Evolutionary conservation across 2,113 vertebrate species (phyloP), one percentile per base, ranked within the genome.

Genomic region (Desmodus rotundus): DNA sequence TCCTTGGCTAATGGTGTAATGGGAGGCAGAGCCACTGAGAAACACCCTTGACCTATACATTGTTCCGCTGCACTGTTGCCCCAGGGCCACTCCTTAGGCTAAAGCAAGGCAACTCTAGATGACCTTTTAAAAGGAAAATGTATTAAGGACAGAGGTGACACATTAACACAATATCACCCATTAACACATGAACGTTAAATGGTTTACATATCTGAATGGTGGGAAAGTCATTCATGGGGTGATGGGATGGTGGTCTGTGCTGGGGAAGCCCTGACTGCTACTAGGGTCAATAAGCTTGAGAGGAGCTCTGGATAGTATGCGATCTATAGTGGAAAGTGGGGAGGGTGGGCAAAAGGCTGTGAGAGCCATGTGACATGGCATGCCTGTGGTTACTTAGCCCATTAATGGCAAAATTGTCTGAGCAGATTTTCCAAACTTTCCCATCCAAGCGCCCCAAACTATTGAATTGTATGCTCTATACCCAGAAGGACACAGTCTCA

Each of bases 391-490:
- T 63, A 96, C 82, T 86, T 43, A 86, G 92, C 76, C 65, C 87
- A 78, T 82, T 93, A 84, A 88, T 93, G 91, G 85, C 92, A 63
- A 92, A 93, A 87, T 92, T 85, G 93, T 70, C 82, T 82, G 87
- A 95, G 43, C 83, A 91, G 76, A 95, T 94, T 96, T 96, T 91
- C 74, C 94, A 86, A 96, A 94, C 70, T 83, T 95, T 87, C 84
- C 80, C 92, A 95, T 70, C 91, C 87, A 93, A 89, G 63, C 4
- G 45, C 50, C 89, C 74, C 28, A 80, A 47, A 94, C 89, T 65
- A 36, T 52, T 95, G 78, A 94, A 77, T 43, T 91, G 11, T 88
- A 41, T 85, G 73, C 89, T 54, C 56, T 77, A 74, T 36, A 70
- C 33, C 81, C 88, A 89, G 61, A 83, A 97, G 38, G 22, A 36